Base-by-base conservation (phyloP, 2,113 vertebrate genomes). In the Bagarius yarrelli region DNA sequence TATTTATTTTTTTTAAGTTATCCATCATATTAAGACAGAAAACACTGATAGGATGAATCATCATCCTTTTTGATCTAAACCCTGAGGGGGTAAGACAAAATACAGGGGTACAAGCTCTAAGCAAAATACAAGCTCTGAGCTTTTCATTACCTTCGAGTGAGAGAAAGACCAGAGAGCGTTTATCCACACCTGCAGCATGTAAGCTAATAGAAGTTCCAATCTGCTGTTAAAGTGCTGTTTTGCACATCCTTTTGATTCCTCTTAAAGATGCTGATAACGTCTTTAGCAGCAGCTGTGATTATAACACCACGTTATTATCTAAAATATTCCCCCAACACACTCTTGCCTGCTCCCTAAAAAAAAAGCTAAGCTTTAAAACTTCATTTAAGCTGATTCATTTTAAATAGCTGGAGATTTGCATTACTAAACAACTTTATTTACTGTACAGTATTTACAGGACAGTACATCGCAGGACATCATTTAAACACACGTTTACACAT, bases 71-170 rank as follows among this genome's bases (percentile, higher is more conserved):
- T 23, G 5, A 23, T 69, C 67, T 71, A 13, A 47, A 69, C 27
- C 8, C 44, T 18, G 15, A 27, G 5, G 25, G 21, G 27, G 57
- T 81, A 76, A 72, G 83, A 15, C 53, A 27, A 80, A 66, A 64
- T 56, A 60, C 25, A 78, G 25, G 44, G 12, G 36, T 40, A 25
- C 55, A 57, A 79, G 76, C 50, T 59, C 52, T 60, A 78, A 72
- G 32, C 30, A 34, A 71, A 40, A 21, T n/a, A 50, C 63, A 40
- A 25, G 44, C 57, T 44, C 25, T 59, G 47, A 60, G 52, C 53
- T 47, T 81, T 64, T 59, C 57, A 72, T 47, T 69, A 78, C 40
- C 50, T 81, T 36, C 4, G 4, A 59, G 67, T 78, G 74, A 81
- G 61, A 81, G 63, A 70, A 15, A 81, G 56, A 80, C 47, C 55